These are phyloP conservation scores for Enteromius mattozi DNA, from an alignment of 2,797 vertebrate genomes.

Conservation along the genomic window DNA sequence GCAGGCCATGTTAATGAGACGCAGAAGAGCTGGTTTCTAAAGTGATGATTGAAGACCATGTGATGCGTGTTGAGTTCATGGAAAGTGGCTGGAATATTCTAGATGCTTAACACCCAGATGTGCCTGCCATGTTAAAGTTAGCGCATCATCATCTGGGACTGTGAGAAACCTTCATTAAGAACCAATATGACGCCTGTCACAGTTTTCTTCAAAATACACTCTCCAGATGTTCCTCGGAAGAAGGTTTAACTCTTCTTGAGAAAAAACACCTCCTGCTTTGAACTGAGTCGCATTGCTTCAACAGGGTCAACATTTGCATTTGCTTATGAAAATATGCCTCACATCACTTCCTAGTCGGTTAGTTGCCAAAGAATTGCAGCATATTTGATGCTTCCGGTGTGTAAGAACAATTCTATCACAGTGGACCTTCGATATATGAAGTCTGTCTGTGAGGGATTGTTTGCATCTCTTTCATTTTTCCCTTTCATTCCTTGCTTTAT, in stretches of 20 bases:
- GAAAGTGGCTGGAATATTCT: conserved; percentile 22
- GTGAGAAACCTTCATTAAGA: conserved; percentile 41
- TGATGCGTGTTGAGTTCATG: conserved; percentile 3
- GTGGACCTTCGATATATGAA: conserved; percentile 13
- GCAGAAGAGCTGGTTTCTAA: conserved; percentile 32
- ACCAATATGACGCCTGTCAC: conserved; percentile 8
- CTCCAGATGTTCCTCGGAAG: conserved; percentile 38
- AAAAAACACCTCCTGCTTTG: conserved; percentile 60
- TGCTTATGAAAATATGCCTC: neutral
- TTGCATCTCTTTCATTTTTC: conserved; percentile 70
- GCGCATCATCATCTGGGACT: neutral
- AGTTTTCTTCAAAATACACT: neutral
- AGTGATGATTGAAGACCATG: conserved; percentile 15
- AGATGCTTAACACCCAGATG: neutral
- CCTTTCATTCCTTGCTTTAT: conserved; percentile 56
- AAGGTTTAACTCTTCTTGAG: conserved; percentile 45
- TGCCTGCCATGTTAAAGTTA: conserved; percentile 1
- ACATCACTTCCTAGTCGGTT: neutral
- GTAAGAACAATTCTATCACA: conserved; percentile 12
- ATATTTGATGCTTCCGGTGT: conserved; percentile 4
- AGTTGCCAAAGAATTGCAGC: conserved; percentile 10
- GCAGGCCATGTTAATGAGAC: conserved; percentile 35
- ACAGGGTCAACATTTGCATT: conserved; percentile 12
- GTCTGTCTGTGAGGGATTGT: conserved; percentile 18
- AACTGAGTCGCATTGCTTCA: neutral